These are phyloP conservation scores for Anthophora plumipes DNA, from an alignment of 2,888 invertebrate genomes.

Conservation along the genomic window DNA sequence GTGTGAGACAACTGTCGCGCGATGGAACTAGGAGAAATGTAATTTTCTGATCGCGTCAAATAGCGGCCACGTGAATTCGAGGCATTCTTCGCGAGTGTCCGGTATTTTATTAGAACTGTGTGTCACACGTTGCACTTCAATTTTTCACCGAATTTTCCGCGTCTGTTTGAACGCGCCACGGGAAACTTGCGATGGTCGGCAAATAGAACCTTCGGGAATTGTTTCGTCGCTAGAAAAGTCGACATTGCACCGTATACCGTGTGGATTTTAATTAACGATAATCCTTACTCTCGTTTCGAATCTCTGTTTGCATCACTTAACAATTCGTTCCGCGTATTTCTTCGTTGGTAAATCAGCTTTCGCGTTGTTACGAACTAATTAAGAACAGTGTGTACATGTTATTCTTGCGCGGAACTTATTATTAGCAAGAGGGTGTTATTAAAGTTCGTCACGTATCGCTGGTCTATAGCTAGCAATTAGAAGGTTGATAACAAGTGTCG, in stretches of 20 bases:
- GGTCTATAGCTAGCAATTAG: conserved; percentile 15
- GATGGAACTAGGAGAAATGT: neutral
- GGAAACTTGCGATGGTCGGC: neutral
- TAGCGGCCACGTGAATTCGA: neutral
- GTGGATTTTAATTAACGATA: too few species aligned
- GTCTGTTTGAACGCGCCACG: neutral
- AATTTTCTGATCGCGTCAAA: conserved; percentile 13
- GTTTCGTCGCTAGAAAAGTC: neutral
- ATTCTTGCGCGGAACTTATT: conserved; percentile 6
- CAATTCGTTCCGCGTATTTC: too few species aligned
- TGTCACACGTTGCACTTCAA: neutral
- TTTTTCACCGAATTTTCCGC: neutral
- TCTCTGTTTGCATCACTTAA: too few species aligned
- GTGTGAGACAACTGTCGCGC: neutral
- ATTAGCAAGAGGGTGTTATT: conserved; percentile 14
- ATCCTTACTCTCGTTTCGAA: too few species aligned
- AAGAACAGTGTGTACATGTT: neutral
- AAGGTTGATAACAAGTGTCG: conserved; percentile 34
- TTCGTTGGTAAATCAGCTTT: too few species aligned
- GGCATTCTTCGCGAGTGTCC: neutral
- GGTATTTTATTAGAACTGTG: conserved; percentile 10
- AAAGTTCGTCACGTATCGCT: conserved; percentile 7
- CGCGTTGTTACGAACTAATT: too few species aligned
- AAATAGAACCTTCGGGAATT: neutral
- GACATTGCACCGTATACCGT: neutral